A percentile compares a stretch with the other conserved stretches of the same genome.
Evolutionary conservation across 1,140 invertebrate species (phyloP).

Genomic region (Limonius californicus): DNA sequence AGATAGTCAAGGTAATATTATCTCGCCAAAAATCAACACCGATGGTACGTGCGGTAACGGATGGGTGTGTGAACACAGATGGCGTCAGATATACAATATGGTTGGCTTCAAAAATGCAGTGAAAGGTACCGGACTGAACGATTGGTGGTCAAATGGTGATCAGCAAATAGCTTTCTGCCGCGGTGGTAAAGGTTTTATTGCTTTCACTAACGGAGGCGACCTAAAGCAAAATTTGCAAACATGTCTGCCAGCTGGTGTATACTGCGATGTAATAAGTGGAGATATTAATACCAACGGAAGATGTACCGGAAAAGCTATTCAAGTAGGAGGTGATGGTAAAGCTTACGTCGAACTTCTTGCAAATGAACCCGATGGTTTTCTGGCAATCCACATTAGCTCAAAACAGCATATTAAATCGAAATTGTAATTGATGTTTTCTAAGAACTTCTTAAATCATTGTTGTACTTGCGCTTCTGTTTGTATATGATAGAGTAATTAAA

Average conservation of each 20-base stretch:
- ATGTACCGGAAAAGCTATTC: constrained; percentile 69
- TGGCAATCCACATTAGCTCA: constrained; percentile 68
- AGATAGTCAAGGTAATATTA: constrained; percentile 58
- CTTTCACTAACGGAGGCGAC: constrained; percentile 65
- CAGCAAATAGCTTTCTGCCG: too few relatives aligned
- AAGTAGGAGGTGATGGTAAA: constrained; percentile 60
- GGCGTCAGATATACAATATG: too few relatives aligned
- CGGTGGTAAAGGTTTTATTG: constrained; percentile 68
- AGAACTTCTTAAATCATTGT: too few relatives aligned
- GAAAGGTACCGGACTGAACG: too few relatives aligned
- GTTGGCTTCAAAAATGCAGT: too few relatives aligned
- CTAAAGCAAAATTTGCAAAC: constrained; percentile 59
- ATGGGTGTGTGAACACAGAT: too few relatives aligned
- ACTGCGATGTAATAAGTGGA: constrained; percentile 87
- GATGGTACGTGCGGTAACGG: too few relatives aligned
- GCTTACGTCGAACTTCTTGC: constrained; percentile 60
- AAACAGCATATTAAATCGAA: too few relatives aligned
- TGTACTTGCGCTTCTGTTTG: too few relatives aligned
- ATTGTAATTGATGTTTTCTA: too few relatives aligned
- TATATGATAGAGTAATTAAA: too few relatives aligned
- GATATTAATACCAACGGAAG: constrained; percentile 50
- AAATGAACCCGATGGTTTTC: constrained; percentile 62
- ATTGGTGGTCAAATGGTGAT: too few relatives aligned
- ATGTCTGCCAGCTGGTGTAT: constrained; percentile 69
- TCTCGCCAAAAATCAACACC: constrained; percentile 58